Evolutionary conservation across 1,140 invertebrate genomes (phyloP), one percentile per base, ranked within the genome.

Genomic region (Papilio xuthus): DNA sequence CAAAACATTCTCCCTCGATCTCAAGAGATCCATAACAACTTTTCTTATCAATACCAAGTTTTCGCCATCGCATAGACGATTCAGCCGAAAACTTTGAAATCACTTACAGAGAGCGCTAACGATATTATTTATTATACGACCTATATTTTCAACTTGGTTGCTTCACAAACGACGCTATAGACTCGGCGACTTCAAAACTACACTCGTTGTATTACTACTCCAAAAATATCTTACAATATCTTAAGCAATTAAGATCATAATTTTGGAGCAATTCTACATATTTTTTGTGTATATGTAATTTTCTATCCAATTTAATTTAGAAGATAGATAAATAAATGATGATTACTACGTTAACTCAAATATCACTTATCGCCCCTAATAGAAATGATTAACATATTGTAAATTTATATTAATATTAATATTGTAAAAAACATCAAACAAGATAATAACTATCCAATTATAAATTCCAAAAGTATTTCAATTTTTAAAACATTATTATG

Each of bases 401-500:
- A n/a, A n/a, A n/a, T n/a, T n/a, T n/a, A n/a, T n/a, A n/a, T n/a
- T n/a, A n/a, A n/a, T n/a, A n/a, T n/a, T n/a, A n/a, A n/a, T n/a
- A n/a, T 26, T 3, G 6, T 20, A 26, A 26, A 63, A 63, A 0
- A 63, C 23, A 12, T 63, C 23, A 9, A 26, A 63, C 2, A 63
- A 63, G 23, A 13, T 63, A 18, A 50, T 23, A 28, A 63, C 60
- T 63, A 63, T 80, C 78, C 79, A 78, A 79, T 78, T 77, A 81
- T 13, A 15, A 67, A 67, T 67, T 67, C n/a, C 13, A 67, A 67
- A 67, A 67, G 4, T 67, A 67, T 67, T 67, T 28, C 23, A 32
- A 67, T 67, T 32, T 15, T 28, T 28, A 28, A 67, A 28, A 67
- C 60, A 67, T 67, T n/a, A 50, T 50, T 67, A 67, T 32, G 60